Percentiles rank a stretch among this genome's conserved stretches.
These are phyloP conservation scores for Myrmophylax atrothorax DNA, from an alignment of 2,113 vertebrate genomes.

Conservation along the genomic window DNA sequence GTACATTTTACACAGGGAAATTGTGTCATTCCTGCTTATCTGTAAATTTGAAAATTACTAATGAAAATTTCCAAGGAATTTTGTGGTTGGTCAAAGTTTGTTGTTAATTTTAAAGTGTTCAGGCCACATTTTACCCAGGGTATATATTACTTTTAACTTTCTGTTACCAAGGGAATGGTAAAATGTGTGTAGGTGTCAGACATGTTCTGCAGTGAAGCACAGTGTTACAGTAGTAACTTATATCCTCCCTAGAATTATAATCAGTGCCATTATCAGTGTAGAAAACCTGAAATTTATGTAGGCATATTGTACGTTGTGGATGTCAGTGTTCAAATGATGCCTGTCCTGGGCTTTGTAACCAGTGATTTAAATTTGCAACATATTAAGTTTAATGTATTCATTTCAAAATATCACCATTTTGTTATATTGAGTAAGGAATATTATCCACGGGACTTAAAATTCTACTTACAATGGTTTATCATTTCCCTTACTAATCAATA, in stretches of 20 bases:
- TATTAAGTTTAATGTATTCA: not conserved
- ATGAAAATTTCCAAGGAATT: not conserved
- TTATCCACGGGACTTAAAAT: not conserved
- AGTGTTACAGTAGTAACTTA: not conserved
- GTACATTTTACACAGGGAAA: not conserved
- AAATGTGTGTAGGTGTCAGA: not conserved
- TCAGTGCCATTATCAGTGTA: not conserved
- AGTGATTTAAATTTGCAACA: not conserved
- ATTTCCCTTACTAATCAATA: not conserved
- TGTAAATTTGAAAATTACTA: not conserved
- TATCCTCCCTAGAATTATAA: not conserved
- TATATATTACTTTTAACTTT: not conserved
- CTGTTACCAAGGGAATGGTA: not conserved
- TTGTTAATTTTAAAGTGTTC: not conserved
- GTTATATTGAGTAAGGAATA: not conserved
- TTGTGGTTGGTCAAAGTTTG: not conserved
- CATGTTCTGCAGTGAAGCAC: not conserved
- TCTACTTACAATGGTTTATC: not conserved
- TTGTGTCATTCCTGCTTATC: not conserved
- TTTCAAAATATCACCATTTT: not conserved
- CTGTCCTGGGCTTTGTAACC: not conserved
- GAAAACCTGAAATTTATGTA: conserved; percentile 15
- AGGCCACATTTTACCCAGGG: not conserved
- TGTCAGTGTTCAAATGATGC: not conserved
- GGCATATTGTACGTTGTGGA: not conserved